Evolutionary conservation across 1,140 invertebrate genomes (phyloP).

Genomic region (Trichonephila inaurata): DNA sequence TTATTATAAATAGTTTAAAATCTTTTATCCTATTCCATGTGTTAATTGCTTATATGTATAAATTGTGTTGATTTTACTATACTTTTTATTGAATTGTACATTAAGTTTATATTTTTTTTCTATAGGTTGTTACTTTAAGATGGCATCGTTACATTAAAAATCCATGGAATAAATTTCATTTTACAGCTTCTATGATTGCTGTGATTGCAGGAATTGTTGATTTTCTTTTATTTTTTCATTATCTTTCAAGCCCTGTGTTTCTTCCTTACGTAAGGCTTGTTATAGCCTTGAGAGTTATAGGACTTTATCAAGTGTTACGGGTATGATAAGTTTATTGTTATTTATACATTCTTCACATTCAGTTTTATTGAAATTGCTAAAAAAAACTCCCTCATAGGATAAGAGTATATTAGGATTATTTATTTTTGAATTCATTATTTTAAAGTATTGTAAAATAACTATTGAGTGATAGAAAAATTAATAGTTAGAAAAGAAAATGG

Average conservation of each 20-base stretch:
- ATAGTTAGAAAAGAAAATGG: too few relatives aligned
- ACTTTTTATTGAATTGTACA: neutral
- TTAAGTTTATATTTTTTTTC: neutral
- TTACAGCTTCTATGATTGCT: neutral
- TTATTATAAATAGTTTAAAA: neutral
- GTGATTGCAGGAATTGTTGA: constrained; percentile 37
- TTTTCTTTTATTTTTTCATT: constrained; percentile 27
- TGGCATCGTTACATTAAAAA: neutral
- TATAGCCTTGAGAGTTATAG: constrained; percentile 1
- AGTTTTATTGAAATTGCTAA: too few relatives aligned
- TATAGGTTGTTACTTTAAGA: constrained; percentile 2
- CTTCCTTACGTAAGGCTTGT: constrained; percentile 11
- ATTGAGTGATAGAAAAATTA: too few relatives aligned
- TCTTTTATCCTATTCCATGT: neutral
- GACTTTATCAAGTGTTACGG: neutral
- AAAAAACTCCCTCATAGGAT: too few relatives aligned
- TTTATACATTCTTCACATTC: too few relatives aligned
- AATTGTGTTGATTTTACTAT: neutral
- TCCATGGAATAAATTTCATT: constrained; percentile 29
- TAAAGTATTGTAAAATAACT: too few relatives aligned
- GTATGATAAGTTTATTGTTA: neutral
- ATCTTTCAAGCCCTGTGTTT: neutral
- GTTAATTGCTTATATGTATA: neutral
- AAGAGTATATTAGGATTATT: too few relatives aligned
- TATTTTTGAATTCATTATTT: too few relatives aligned